A percentile compares a stretch with the other conserved stretches of the same genome.
Evolutionary conservation across 1,140 invertebrate genomes (phyloP).

Genomic region (Ips typographus): DNA sequence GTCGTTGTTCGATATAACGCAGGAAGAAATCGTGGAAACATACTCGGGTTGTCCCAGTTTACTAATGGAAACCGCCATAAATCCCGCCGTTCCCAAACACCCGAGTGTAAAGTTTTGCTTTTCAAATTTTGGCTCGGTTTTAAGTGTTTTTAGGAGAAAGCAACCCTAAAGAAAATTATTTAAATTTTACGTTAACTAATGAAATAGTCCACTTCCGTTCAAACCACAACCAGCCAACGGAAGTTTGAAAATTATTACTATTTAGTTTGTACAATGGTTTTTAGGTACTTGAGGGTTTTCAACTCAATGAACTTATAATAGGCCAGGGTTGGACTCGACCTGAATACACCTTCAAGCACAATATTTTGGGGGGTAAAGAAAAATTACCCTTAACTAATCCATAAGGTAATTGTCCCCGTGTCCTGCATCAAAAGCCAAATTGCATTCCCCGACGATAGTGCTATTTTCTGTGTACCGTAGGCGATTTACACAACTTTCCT

Average conservation of each 20-base stretch:
- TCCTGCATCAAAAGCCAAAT: slow-evolving; percentile 19
- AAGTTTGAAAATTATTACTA: not conserved
- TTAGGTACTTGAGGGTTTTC: not conserved
- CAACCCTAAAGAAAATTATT: not conserved
- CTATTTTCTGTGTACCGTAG: slow-evolving; percentile 28
- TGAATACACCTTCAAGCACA: too few relatives aligned
- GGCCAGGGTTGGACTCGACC: too few relatives aligned
- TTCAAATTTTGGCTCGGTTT: not conserved
- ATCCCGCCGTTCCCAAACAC: slow-evolving; percentile 1
- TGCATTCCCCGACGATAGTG: slow-evolving; percentile 27
- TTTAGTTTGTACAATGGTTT: not conserved
- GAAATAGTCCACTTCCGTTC: not conserved
- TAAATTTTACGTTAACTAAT: slow-evolving; percentile 1
- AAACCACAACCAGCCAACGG: not conserved
- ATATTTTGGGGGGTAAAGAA: too few relatives aligned
- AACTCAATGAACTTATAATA: not conserved
- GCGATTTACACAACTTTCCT: slow-evolving; percentile 36
- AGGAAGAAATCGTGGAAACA: slow-evolving; percentile 1
- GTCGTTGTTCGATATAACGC: not conserved
- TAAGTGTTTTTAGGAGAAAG: not conserved
- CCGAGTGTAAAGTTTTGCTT: not conserved
- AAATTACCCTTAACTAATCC: not conserved
- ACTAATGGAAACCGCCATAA: slow-evolving; percentile 1
- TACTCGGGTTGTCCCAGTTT: not conserved
- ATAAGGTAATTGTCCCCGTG: not conserved